Conservation (phyloP, 2,797 vertebrate species). For the Emydoidea blandingii region DNA sequence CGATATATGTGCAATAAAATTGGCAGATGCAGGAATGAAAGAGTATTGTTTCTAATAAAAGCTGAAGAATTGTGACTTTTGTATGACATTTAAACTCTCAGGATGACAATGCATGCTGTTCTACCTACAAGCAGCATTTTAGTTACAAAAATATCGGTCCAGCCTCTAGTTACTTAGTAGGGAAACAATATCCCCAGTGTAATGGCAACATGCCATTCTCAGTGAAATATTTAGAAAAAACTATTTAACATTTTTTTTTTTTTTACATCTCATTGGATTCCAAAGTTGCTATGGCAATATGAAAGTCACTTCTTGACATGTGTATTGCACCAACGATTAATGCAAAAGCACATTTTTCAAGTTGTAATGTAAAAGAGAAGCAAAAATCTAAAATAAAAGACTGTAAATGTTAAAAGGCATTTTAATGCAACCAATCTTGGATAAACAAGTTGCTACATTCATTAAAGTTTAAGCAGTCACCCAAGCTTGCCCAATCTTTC, state of each 20-base stretch:
- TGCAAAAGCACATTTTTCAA: constrained; percentile 58
- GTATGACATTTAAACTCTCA: constrained; percentile 60
- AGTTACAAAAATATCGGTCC: constrained; percentile 55
- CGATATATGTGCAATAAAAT: constrained; percentile 58
- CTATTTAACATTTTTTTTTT: constrained; percentile 16
- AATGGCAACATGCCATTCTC: constrained; percentile 44
- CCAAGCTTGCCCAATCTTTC: not conserved
- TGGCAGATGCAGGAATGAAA: constrained; percentile 58
- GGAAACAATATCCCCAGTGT: constrained; percentile 69
- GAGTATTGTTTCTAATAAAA: constrained; percentile 68
- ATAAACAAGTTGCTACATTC: constrained; percentile 37
- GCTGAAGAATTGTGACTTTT: constrained; percentile 37
- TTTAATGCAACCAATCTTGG: constrained; percentile 43
- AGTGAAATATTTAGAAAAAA: constrained; percentile 64
- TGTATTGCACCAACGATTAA: constrained; percentile 34
- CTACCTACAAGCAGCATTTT: constrained; percentile 54
- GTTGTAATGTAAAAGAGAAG: constrained; percentile 50
- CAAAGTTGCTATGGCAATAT: constrained; percentile 33
- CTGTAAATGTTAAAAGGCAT: not conserved
- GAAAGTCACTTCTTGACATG: constrained; percentile 15
- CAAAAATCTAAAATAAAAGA: constrained; percentile 30
- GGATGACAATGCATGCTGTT: constrained; percentile 56
- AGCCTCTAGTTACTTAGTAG: constrained; percentile 67
- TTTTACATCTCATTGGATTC: constrained; percentile 35
- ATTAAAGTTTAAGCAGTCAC: constrained; percentile 22